Base-by-base conservation (phyloP, 2,113 vertebrate species). In the Stigmatopora argus region DNA sequence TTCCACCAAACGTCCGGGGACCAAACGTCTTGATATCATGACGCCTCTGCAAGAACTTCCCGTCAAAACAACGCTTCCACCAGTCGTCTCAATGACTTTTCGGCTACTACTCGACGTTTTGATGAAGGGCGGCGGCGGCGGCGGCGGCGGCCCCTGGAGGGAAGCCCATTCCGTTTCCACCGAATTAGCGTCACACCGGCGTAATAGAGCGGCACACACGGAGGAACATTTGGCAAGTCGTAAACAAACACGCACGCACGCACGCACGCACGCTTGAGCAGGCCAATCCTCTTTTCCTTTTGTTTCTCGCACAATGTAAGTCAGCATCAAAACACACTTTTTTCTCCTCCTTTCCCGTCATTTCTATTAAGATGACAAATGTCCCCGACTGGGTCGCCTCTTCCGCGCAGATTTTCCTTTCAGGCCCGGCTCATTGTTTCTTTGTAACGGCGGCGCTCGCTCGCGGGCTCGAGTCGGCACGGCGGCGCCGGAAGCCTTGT, bases 361-460 rank as follows among this genome's bases (percentile, higher is more conserved):
- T 31, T 31, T 31, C 26, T 31, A 31, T 31, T 31, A 31, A 31
- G 26, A 31, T 31, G 26, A 31, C 26, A 31, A 31, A 31, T 31
- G 3, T 31, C 52, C 66, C 41, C 57, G 64, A 62, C 45, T 23
- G 34, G 21, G 10, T 62, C 5, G 45, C 62, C 64, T 67, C 52
- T 76, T 76, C 66, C 55, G 55, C 65, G 58, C 26, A 5, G 46
- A 72, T 70, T 77, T 55, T 48, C 51, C 31, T 15, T 46, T 70
- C 70, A 76, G 60, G 75, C 62, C 8, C 57, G 56, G 45, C 66
- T 78, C 78, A 78, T 81, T 83, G 76, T 81, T 81, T 81, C 71
- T 65, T 51, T 70, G 67, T 66, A 48, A 62, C 2, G 9, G 70
- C 61, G 67, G 15, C 23, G 62, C 56, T 66, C 61, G 26, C 74